Evolutionary conservation across 92 coral and sea anemone genomes (phyloP).

Genomic region (Hydrozoanthus gracilis): DNA sequence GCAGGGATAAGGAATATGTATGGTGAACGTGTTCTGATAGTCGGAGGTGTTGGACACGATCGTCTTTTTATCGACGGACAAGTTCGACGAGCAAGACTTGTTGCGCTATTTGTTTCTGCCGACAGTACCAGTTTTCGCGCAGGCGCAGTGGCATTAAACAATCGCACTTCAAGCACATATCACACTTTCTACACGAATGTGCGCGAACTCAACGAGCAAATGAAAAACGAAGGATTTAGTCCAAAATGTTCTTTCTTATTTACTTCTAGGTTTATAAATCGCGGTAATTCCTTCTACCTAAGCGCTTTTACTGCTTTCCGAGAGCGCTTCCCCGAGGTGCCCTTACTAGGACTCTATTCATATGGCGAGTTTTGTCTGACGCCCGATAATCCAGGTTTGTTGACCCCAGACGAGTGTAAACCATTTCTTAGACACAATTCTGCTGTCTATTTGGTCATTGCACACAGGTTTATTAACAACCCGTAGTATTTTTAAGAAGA

Average conservation of each 20-base stretch:
- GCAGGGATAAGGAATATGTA: conserved; percentile 89
- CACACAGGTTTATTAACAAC: conserved; percentile 50
- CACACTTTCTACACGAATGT: conserved; percentile 85
- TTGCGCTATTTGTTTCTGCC: conserved; percentile 84
- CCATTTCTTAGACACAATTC: conserved; percentile 87
- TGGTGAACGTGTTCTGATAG: conserved; percentile 83
- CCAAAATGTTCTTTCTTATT: conserved; percentile 80
- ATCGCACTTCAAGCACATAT: conserved; percentile 72
- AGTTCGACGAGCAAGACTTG: conserved; percentile 86
- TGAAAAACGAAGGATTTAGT: conserved; percentile 64
- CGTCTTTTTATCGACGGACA: conserved; percentile 95
- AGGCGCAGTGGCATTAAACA: conserved; percentile 88
- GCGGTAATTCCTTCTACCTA: conserved; percentile 93
- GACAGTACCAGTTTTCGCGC: conserved; percentile 75
- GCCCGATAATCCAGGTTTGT: conserved; percentile 69
- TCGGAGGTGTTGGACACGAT: conserved; percentile 98
- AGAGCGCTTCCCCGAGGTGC: conserved; percentile 66
- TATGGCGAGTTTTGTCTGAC: conserved; percentile 95
- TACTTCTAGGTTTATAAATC: conserved; percentile 92
- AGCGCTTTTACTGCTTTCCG: conserved; percentile 90
- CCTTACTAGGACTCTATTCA: conserved; percentile 88
- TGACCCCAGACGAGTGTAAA: conserved; percentile 75
- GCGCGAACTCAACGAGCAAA: conserved; percentile 71
- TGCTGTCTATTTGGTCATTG: conserved; percentile 87
- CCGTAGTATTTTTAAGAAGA: background rate